These are phyloP conservation scores for Ploceus nigricollis DNA, from an alignment of 2,113 vertebrate species.

Conservation along the genomic window DNA sequence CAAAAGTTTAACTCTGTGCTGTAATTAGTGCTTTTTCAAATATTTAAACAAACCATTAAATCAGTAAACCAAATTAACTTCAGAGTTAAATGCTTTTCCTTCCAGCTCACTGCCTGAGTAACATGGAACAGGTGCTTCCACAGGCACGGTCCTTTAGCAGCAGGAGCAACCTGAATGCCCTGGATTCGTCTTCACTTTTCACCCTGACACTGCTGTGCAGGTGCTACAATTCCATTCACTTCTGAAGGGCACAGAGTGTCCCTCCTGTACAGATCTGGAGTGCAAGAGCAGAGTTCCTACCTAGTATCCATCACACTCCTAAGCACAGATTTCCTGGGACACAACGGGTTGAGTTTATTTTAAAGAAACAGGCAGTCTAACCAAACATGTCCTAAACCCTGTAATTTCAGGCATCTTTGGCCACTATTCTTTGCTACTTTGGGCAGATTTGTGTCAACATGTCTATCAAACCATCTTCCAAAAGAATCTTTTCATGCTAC, in stretches of 20 bases:
- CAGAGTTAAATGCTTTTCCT: neutral
- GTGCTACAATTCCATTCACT: neutral
- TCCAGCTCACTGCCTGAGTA: neutral
- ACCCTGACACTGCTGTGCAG: rapidly evolving
- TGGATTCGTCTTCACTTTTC: neutral
- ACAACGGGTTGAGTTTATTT: neutral
- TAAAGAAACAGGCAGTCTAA: neutral
- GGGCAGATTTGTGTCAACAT: neutral
- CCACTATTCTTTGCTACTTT: neutral
- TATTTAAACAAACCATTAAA: neutral
- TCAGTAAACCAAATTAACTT: neutral
- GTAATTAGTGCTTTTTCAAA: neutral
- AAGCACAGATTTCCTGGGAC: neutral
- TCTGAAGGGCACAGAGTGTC: neutral
- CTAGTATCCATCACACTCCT: neutral
- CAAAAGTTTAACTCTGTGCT: neutral
- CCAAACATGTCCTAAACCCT: neutral
- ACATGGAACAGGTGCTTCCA: neutral
- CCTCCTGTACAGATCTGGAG: neutral
- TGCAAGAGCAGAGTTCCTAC: neutral
- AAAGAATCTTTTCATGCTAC: neutral
- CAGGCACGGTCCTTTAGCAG: neutral
- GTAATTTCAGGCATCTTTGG: neutral
- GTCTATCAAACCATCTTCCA: neutral
- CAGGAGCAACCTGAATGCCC: neutral